Percentiles rank a stretch among this genome's conserved stretches.
Evolutionary conservation across 2,113 vertebrate species (phyloP).

Genomic region (Cariama cristata): DNA sequence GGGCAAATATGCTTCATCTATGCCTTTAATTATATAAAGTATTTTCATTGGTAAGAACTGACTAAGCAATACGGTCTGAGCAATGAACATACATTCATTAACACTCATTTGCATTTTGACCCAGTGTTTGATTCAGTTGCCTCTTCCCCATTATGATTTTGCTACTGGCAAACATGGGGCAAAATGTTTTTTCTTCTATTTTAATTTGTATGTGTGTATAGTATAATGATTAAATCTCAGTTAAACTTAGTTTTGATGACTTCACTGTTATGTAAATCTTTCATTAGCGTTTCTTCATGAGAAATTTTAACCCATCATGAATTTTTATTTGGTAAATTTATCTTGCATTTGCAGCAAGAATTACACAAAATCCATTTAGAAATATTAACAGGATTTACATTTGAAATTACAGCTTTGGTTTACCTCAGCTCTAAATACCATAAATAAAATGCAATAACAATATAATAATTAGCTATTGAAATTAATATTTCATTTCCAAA

Average conservation of each 20-base stretch:
- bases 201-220: background rate
- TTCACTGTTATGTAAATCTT: background rate
- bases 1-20: fast-evolving
- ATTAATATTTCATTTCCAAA: background rate
- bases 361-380: background rate
- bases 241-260: background rate
- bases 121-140: background rate
- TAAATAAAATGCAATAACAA: background rate
- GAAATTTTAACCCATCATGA: background rate
- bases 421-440: background rate
- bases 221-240: background rate
- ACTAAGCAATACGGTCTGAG: background rate
- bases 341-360: background rate
- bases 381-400: background rate
- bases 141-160: background rate
- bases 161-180: background rate
- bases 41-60: background rate
- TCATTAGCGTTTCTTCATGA: background rate
- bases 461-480: background rate
- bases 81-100: background rate
- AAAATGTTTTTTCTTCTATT: fast-evolving
- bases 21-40: background rate
- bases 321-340: background rate
- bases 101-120: background rate
- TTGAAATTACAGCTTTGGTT: background rate